Conservation (phyloP, 2,113 vertebrate species). For the Phocoena phocoena region DNA sequence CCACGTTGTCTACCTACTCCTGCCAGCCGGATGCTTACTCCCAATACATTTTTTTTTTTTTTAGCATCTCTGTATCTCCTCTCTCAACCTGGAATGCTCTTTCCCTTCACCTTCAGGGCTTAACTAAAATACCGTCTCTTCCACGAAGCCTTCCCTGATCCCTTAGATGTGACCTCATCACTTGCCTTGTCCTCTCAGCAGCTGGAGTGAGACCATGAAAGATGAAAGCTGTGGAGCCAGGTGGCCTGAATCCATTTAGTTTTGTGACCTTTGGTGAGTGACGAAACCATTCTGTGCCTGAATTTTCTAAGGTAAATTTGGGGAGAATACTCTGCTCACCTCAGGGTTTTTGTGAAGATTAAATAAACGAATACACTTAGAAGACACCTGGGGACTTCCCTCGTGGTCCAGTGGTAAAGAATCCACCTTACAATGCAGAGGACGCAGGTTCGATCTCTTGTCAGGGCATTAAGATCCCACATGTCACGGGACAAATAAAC, state of each 20-base stretch:
- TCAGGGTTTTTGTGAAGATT: background rate
- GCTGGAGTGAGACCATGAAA: background rate
- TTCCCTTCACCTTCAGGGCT: background rate
- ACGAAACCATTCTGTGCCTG: background rate
- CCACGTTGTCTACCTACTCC: background rate
- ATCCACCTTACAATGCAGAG: too few relatives aligned
- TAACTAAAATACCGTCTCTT: background rate
- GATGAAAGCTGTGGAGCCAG: background rate
- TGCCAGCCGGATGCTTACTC: background rate
- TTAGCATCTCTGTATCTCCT: background rate
- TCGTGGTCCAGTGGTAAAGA: too few relatives aligned
- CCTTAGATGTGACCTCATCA: background rate
- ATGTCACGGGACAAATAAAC: too few relatives aligned
- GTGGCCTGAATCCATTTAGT: background rate
- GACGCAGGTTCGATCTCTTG: too few relatives aligned
- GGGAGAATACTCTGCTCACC: background rate
- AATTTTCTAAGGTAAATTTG: background rate
- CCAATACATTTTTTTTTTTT: background rate
- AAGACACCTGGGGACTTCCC: too few relatives aligned
- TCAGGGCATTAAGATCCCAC: too few relatives aligned
- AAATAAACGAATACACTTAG: background rate
- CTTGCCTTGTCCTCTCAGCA: background rate
- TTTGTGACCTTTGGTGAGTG: background rate
- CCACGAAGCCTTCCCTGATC: background rate
- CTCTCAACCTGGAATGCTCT: background rate